Evolutionary conservation across 1,140 invertebrate genomes (phyloP).

Genomic region (Plectrocnemia conspersa): DNA sequence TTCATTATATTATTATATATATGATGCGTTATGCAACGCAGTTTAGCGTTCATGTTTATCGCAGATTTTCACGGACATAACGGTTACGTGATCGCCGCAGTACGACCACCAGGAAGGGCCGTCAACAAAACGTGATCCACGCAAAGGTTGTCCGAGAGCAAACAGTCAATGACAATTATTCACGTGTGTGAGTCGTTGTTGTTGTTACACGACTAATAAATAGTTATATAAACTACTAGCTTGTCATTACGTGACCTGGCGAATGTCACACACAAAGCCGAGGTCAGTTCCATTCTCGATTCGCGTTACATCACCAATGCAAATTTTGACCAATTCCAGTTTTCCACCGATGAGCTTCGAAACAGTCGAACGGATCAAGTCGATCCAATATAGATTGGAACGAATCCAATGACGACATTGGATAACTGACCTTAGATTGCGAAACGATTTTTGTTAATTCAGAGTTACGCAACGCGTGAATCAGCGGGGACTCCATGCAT

Average conservation of each 20-base stretch:
- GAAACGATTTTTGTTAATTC: constrained; percentile 8
- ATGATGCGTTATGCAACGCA: too few species aligned
- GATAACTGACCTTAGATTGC: constrained; percentile 17
- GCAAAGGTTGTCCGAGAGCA: not conserved
- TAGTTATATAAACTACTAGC: constrained; percentile 11
- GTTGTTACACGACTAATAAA: not conserved
- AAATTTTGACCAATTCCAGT: not conserved
- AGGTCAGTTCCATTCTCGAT: constrained; percentile 14
- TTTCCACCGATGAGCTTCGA: too few species aligned
- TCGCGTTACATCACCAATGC: constrained; percentile 3
- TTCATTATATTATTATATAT: too few species aligned
- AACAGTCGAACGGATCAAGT: too few species aligned
- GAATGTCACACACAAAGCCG: constrained; percentile 1
- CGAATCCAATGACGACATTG: too few species aligned
- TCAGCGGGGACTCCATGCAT: too few species aligned
- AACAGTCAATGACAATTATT: constrained; percentile 8
- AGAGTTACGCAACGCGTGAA: too few species aligned
- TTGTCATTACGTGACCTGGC: constrained; percentile 8
- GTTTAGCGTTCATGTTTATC: too few species aligned
- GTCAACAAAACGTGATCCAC: constrained; percentile 9
- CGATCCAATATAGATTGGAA: too few species aligned
- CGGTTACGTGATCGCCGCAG: constrained; percentile 10
- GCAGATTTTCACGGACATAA: too few species aligned
- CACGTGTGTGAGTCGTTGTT: not conserved
- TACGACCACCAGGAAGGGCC: constrained; percentile 15